Conservation (phyloP, 2,113 vertebrate species). For the Connochaetes taurinus region DNA sequence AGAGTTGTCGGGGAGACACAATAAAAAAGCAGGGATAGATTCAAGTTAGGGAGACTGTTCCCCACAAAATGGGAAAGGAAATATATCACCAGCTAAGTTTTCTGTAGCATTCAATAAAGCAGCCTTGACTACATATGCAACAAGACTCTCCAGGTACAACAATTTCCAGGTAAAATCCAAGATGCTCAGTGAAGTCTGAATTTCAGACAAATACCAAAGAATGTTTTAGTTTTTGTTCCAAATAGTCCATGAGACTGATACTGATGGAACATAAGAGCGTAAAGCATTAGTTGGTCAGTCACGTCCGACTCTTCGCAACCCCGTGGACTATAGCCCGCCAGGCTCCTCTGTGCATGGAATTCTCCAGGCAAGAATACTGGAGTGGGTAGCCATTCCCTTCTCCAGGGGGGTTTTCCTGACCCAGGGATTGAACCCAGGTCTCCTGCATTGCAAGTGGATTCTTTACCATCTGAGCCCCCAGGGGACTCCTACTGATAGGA, state of each 20-base stretch:
- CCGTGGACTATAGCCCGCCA: neutral
- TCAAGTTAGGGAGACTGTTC: neutral
- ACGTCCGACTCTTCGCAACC: neutral
- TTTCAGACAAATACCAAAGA: neutral
- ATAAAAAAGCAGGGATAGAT: neutral
- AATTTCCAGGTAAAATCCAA: neutral
- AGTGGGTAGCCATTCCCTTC: neutral
- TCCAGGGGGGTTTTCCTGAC: neutral
- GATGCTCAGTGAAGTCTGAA: neutral
- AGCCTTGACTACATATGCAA: too few species aligned
- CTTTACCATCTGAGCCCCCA: neutral
- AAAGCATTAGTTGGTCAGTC: neutral
- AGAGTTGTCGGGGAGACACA: neutral
- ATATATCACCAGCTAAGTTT: neutral
- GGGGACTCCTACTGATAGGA: neutral
- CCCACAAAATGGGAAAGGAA: neutral
- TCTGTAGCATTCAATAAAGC: neutral
- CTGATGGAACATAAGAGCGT: fast-evolving
- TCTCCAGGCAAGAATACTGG: neutral
- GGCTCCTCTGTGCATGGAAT: neutral
- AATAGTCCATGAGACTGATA: neutral
- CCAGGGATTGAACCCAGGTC: neutral
- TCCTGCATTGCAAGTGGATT: neutral
- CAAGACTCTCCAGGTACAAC: neutral
- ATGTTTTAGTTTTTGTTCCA: neutral